Evolutionary conservation across 1,140 invertebrate species (phyloP).

Genomic region (Caerostris darwini): DNA sequence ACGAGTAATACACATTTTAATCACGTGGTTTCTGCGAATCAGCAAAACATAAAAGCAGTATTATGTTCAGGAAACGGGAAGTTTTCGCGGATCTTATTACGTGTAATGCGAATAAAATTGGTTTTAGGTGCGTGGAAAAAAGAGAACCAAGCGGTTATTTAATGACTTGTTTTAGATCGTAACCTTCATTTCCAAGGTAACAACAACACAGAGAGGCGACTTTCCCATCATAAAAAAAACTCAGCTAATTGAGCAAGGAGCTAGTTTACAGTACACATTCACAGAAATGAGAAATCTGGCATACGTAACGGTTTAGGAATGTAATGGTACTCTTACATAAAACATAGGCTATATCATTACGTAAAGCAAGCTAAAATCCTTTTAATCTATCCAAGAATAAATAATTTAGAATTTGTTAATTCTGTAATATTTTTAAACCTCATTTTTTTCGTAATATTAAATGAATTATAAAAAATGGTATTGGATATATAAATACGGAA

Average conservation of each 20-base stretch:
- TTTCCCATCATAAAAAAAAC: background rate
- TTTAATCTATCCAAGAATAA: no score
- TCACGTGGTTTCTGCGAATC: background rate
- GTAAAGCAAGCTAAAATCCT: no score
- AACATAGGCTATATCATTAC: no score
- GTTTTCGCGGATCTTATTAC: background rate
- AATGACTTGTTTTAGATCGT: conserved; percentile 30
- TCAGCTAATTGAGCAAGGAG: background rate
- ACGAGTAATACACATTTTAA: background rate
- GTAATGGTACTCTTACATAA: no score
- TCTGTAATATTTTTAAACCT: no score
- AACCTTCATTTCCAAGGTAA: conserved; percentile 64
- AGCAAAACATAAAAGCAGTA: background rate
- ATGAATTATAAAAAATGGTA: no score
- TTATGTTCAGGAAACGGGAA: conserved; percentile 36
- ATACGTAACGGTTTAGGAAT: no score
- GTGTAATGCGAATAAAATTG: background rate
- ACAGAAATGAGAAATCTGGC: background rate
- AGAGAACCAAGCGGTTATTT: conserved; percentile 38
- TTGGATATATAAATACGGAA: no score
- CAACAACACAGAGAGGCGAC: background rate
- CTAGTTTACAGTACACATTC: background rate
- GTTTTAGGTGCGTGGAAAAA: background rate
- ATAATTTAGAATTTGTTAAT: no score
- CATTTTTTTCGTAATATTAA: no score